Percentiles rank a stretch among this genome's conserved stretches.
Conservation (phyloP, 2,113 vertebrate species). For the Picathartes gymnocephalus region DNA sequence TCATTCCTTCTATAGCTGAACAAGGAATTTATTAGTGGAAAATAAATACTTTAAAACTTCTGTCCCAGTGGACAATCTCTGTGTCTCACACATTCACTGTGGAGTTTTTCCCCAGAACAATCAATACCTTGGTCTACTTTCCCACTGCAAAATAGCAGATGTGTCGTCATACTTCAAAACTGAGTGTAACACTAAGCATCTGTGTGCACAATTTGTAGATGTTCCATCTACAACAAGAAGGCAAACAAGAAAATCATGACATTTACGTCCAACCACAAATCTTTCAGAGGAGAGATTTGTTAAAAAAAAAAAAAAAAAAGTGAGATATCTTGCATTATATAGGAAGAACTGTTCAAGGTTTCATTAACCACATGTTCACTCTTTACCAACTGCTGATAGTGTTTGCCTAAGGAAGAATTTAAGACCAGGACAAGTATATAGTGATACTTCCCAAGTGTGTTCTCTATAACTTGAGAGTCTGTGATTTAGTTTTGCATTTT, state of each 20-base stretch:
- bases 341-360: not conserved
- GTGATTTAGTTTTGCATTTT: not conserved
- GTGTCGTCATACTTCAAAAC: not conserved
- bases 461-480: not conserved
- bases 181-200: not conserved
- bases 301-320: not conserved
- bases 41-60: not conserved
- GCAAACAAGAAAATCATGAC: not conserved
- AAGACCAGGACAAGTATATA: not conserved
- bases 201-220: rapidly evolving
- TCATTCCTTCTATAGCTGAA: not conserved
- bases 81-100: not conserved
- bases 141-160: not conserved
- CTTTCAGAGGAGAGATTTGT: not conserved
- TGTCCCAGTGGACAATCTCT: not conserved
- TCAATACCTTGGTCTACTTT: not conserved
- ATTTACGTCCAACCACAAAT: not conserved
- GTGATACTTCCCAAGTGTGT: not conserved
- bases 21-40: not conserved
- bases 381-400: not conserved
- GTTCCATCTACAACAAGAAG: not conserved
- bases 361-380: not conserved
- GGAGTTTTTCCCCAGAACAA: not conserved
- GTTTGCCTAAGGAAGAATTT: not conserved
- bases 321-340: not conserved